phyloP scores from a whole-genome alignment of 1,140 invertebrate genomes.

The Ips nitidus region DNA sequence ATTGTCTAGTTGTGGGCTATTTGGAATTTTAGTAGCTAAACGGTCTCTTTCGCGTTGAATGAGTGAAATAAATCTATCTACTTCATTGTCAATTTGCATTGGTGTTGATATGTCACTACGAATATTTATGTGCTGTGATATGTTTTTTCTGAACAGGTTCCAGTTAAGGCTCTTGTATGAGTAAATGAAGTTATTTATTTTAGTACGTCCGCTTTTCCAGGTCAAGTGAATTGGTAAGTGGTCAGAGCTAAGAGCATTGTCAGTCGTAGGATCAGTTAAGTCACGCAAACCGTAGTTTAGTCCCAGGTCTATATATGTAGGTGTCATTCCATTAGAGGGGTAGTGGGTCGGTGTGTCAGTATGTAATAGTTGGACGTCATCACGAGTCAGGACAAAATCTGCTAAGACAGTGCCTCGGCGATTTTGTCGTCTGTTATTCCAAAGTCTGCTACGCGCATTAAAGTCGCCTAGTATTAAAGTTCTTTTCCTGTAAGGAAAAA shows the following conservation, averaged over 20 bases:
- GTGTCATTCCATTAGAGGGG: background rate
- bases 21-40: no score
- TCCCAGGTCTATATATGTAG: background rate
- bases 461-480: background rate
- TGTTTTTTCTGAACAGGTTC: background rate
- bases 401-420: background rate
- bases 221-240: background rate
- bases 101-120: no score
- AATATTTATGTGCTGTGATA: background rate
- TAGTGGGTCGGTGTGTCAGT: no score
- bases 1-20: background rate
- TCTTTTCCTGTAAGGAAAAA: background rate
- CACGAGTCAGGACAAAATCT: background rate
- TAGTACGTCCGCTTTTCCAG: background rate
- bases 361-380: background rate
- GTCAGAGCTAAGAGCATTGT: slow-evolving; percentile 6
- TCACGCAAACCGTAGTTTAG: background rate
- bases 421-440: slow-evolving; percentile 1
- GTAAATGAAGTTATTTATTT: background rate
- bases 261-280: background rate
- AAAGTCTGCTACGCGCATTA: background rate
- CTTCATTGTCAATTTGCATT: no score
- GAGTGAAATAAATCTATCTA: no score
- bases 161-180: background rate
- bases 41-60: no score